Base-by-base conservation (phyloP, 35 echinoderm and acorn worm genomes). In the Acanthaster planci region DNA sequence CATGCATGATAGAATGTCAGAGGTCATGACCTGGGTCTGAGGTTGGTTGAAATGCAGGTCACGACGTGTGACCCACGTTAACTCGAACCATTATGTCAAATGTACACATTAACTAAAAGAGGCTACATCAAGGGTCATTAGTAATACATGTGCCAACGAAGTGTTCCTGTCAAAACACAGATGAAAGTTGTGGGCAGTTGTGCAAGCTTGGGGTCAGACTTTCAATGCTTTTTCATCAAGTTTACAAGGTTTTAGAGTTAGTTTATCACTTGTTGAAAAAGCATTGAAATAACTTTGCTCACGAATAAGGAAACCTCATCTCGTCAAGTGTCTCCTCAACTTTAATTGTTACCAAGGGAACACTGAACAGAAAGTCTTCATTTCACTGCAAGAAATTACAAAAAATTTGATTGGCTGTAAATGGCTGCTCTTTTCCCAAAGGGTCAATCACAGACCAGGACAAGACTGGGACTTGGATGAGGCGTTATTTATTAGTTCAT, bases 171-270 rank as follows among this genome's bases (percentile, higher is more conserved):
- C 42, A 47, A 72, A 72, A 72, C 64, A 34, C 34, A 27, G 64
- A 72, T 72, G 64, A 72, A 72, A 72, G 10, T n/a, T 72, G 64
- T 72, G 64, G 4, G 64, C 34, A 26, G 19, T 72, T 72, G 23
- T 72, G 64, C 64, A 27, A 26, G 10, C 23, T 21, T 14, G 64
- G 30, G 64, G 30, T 72, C 30, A 26, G 64, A 72, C 34, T 31
- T 72, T 72, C 64, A 21, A 72, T 72, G 34, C 64, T 14, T 72
- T 72, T 72, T 72, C 64, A 72, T 72, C 64, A 29, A 72, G 64
- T 72, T 72, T 29, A 72, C 64, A 72, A 72, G 64, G 64, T 72
- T 72, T n/a, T 72, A 34, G 23, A 72, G 64, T 72, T 72, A 72
- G 64, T 72, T n/a, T 72, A 12, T 14, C 64, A 72, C 64, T 29